Conservation (phyloP, 2,113 vertebrate genomes). For the Desmodus rotundus region DNA sequence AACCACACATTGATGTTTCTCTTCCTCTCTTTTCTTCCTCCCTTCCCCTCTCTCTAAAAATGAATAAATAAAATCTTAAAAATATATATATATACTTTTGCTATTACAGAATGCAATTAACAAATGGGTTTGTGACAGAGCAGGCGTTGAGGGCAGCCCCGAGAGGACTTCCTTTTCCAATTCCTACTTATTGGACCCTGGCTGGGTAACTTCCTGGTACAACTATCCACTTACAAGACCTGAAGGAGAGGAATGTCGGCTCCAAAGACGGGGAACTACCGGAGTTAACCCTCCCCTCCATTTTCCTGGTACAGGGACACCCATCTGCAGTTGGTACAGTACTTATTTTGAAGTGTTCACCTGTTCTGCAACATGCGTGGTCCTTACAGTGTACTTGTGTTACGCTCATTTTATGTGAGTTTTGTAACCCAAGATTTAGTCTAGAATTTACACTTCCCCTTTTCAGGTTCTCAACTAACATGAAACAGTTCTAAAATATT, state of each 20-base stretch:
- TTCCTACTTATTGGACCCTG: not conserved
- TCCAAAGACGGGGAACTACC: not conserved
- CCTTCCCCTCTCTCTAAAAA: too few species aligned
- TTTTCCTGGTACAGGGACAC: not conserved
- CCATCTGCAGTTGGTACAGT: not conserved
- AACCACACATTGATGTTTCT: too few species aligned
- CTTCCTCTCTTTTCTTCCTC: too few species aligned
- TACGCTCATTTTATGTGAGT: not conserved
- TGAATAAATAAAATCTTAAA: too few species aligned
- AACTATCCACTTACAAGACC: not conserved
- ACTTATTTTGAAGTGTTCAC: not conserved
- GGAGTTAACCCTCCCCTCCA: not conserved
- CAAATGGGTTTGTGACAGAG: not conserved
- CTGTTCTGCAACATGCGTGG: not conserved
- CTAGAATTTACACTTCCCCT: slow-evolving; percentile 22
- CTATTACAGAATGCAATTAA: not conserved
- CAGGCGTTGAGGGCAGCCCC: not conserved
- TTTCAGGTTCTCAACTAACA: slow-evolving; percentile 3
- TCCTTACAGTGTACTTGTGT: not conserved
- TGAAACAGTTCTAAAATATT: slow-evolving; percentile 20
- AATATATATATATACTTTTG: not conserved
- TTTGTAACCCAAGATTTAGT: slow-evolving; percentile 27
- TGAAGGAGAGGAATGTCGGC: not conserved
- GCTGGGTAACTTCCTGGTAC: not conserved
- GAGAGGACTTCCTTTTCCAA: not conserved